Evolutionary conservation across 2,888 invertebrate species (phyloP).

Genomic region (Rotaria socialis): DNA sequence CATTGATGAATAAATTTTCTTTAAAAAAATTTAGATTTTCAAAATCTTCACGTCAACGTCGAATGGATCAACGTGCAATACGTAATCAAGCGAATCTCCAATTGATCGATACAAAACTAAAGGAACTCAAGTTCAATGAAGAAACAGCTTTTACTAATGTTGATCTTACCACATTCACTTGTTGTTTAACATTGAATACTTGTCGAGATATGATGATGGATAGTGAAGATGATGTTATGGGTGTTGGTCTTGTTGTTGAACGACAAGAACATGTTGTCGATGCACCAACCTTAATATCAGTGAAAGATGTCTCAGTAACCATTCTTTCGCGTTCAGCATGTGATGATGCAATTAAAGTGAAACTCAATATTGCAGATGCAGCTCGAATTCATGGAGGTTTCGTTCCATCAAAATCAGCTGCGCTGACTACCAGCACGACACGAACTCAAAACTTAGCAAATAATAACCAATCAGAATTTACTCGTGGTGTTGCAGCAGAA

Average conservation of each 20-base stretch:
- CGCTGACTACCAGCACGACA: conserved; percentile 30
- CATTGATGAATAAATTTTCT: too few relatives aligned
- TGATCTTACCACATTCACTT: conserved; percentile 50
- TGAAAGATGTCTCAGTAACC: background rate
- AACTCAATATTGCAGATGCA: conserved; percentile 50
- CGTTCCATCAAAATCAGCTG: conserved; percentile 47
- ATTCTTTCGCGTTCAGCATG: conserved; percentile 24
- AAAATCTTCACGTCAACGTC: conserved; percentile 50
- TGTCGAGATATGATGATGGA: conserved; percentile 50
- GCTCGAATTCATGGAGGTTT: conserved; percentile 50
- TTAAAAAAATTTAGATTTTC: conserved; percentile 47
- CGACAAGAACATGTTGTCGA: conserved; percentile 50
- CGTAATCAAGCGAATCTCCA: conserved; percentile 49
- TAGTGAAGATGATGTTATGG: conserved; percentile 49
- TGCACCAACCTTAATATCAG: conserved; percentile 50
- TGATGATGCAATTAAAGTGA: conserved; percentile 36
- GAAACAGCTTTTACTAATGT: conserved; percentile 48
- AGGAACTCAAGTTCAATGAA: conserved; percentile 43
- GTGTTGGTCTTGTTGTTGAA: conserved; percentile 50
- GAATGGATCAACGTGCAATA: conserved; percentile 50
- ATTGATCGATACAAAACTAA: background rate
- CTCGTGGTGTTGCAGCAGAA: conserved; percentile 50
- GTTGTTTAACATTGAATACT: conserved; percentile 50
- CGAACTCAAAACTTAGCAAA: too few relatives aligned
- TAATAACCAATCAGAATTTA: conserved; percentile 39